Base-by-base conservation (phyloP, 2,888 invertebrate genomes). In the Orgyia antiqua region DNA sequence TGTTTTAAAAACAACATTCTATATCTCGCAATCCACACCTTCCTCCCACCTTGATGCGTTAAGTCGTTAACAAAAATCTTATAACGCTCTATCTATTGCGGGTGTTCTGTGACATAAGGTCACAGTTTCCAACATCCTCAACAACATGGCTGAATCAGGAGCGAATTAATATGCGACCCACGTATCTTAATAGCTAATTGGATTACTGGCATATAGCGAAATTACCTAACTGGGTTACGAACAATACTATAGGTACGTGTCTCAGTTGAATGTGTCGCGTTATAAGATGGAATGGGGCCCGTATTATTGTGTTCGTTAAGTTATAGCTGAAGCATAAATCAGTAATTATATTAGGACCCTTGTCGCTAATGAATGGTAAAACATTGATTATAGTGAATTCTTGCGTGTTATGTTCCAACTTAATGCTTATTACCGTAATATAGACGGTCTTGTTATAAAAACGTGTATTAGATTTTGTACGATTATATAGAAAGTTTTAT, bases 181-280 rank as follows among this genome's bases (percentile, higher is more conserved):
- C 84, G 84, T 69, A 78, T 78, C 84, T 79, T 84, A 84, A 86
- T 84, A 83, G 82, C 82, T 86, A 84, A 86, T 86, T 86, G 84
- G 84, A 84, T 86, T 82, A 83, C 68, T 77, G 70, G 71, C 80
- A 80, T 83, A 83, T 83, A 80, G 72, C 68, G 66, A 83, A 82
- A 84, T 83, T 76, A 83, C 78, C 73, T 76, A 82, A 83, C 76
- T 68, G 58, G 67, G 79, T 78, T 78, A 79, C 77, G 69, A 66
- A 78, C 72, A 74, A 77, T 73, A 68, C 61, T 64, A 59, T 60
- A 60, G 58, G 60, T 69, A 75, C 79, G 78, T 77, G 77, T 68
- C 58, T 51, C 59, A 48, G 51, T 29, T 32, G 25, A 32, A 36
- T 55, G 45, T 53, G 57, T 55, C 58, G 56, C 54, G 29, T 33